Conservation (phyloP, 1,140 invertebrate genomes). For the Magallana ariakensis region DNA sequence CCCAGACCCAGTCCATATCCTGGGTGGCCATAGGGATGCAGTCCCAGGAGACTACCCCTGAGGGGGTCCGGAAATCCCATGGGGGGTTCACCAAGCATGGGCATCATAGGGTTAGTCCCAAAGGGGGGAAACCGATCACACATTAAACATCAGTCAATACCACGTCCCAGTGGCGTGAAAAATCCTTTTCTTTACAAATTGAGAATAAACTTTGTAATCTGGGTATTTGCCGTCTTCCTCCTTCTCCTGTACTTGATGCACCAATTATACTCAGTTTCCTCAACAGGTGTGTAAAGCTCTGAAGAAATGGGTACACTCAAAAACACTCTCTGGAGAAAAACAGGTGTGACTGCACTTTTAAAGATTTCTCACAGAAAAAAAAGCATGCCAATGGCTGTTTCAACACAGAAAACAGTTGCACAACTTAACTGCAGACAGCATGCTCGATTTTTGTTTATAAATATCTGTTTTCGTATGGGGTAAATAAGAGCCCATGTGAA, state of each 20-base stretch:
- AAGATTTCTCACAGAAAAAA: conserved; percentile 24
- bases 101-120: conserved; percentile 48
- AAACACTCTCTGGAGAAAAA: conserved; percentile 22
- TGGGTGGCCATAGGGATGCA: conserved; percentile 26
- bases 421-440: conserved; percentile 32
- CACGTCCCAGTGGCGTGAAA: conserved; percentile 8
- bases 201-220: neutral
- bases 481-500: conserved; percentile 29
- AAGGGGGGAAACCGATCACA: conserved; percentile 38
- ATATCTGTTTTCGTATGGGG: conserved; percentile 10
- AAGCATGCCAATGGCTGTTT: conserved; percentile 14
- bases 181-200: neutral
- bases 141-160: conserved; percentile 33
- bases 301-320: neutral
- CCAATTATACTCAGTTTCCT: neutral
- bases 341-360: conserved; percentile 38
- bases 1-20: conserved; percentile 46
- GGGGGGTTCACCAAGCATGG: conserved; percentile 54
- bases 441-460: conserved; percentile 34
- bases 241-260: neutral
- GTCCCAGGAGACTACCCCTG: conserved; percentile 21
- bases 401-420: conserved; percentile 34
- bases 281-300: neutral
- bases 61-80: conserved; percentile 48
- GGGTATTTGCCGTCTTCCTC: too few relatives aligned